Evolutionary conservation across 2,113 vertebrate genomes (phyloP), one percentile per base, ranked within the genome.

Genomic region (Pedionomus torquatus): DNA sequence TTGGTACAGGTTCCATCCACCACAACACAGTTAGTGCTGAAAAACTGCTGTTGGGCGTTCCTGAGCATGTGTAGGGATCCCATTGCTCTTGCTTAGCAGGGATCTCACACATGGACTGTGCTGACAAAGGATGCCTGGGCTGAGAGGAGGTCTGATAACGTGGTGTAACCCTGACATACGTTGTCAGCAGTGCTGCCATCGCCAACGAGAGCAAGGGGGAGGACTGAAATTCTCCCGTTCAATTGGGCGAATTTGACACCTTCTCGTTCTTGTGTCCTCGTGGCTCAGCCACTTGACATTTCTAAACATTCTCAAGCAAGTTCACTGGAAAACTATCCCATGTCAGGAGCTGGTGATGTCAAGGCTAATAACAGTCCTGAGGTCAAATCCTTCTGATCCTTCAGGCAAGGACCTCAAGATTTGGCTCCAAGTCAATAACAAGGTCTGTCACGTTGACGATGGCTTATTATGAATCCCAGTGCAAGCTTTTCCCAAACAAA

Each of bases 291-390:
- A 94, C 96, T 97, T 97, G 97, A 97, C 96, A 97, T 97, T 97
- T 97, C 96, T 91, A 95, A 97, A 97, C 94, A 86, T 95, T 96
- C 96, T 97, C 92, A 97, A 96, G 96, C 96, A 96, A 97, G 96
- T 96, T 97, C 94, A 96, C 63, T 96, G 96, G 94, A 95, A 97
- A 97, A 97, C 83, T 95, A 97, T 97, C 96, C 72, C 80, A 72
- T 97, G 97, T 96, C 97, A 97, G 96, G 95, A 96, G 90, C 83
- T 76, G 86, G 82, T 95, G 96, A 95, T 97, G 97, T 95, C 96
- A 97, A 96, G 96, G 90, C 94, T 96, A 97, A 97, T 96, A 97
- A 97, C 97, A 97, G 96, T 97, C 89, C 93, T 91, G 87, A 87
- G 94, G 95, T 94, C 97, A 95, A 74, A 96, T 61, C 94, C 74